Evolutionary conservation across 92 coral and sea anemone genomes (phyloP), one percentile per base, ranked within the genome.

Genomic region (Porites rus): DNA sequence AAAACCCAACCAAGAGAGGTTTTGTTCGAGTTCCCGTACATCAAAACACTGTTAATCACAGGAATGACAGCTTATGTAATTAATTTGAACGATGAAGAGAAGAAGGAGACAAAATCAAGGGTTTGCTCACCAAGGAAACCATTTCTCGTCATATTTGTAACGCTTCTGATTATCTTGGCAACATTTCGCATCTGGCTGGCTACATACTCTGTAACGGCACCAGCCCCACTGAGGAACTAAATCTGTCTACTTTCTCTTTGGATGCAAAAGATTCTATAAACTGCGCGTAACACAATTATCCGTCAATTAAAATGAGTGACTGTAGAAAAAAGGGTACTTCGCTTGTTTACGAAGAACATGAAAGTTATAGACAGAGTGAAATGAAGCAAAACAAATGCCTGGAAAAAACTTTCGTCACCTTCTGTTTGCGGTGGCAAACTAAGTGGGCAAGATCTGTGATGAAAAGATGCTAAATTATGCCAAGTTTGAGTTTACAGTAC

Each of bases 21-120:
- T 10, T 10, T 10, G 61, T 56, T 14, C 1, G 12, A 10, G 11
- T 10, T 10, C 61, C 61, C 61, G 61, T 11, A 10, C 61, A 56
- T 56, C 16, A 12, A 56, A 56, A 56, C 11, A 56, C 0, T 56
- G 46, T 56, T 3, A 58, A 0, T 43, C 50, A 70, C 28, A 19
- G 22, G 20, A 28, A 82, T 82, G 86, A 69, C 78, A 10, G 79
- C 72, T 50, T 82, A 71, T 31, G 78, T 82, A 60, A 82, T 82
- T 68, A 56, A 72, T 54, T 61, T 72, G 3, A 38, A 8, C 17
- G 69, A 72, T 10, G 72, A 82, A 50, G 21, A 14, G 65, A 56
- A 80, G 22, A 38, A 19, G 51, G 79, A 82, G 71, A 80, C 17
- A 54, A 56, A 63, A 50, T 14, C 61, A 10, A 72, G 52, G 14